A percentile compares a stretch with the other conserved stretches of the same genome.
These are phyloP conservation scores for Harpegnathos saltator DNA, from an alignment of 1,140 invertebrate species.

Conservation along the genomic window DNA sequence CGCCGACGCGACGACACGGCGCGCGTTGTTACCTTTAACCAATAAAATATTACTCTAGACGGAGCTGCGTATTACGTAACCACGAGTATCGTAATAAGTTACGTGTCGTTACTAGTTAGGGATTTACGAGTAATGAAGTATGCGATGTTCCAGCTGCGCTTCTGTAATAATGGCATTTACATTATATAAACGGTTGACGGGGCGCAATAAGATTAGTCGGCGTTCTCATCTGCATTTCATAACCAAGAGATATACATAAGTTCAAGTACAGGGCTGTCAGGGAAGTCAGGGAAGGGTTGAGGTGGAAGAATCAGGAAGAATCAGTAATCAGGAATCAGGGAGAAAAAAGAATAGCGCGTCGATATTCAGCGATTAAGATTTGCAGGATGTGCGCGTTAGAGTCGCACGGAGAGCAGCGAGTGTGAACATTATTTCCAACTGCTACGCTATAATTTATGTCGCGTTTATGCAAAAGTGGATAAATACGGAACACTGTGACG, in stretches of 20 bases:
- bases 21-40: conserved; percentile 5
- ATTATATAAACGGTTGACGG: conserved; percentile 5
- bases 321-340: too few species aligned
- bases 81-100: background rate
- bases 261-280: too few species aligned
- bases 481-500: background rate
- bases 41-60: background rate
- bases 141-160: background rate
- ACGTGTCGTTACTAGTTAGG: background rate
- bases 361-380: conserved; percentile 24
- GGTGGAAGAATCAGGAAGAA: too few species aligned
- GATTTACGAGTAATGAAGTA: background rate
- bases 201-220: conserved; percentile 1
- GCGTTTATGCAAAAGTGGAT: background rate
- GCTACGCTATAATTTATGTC: background rate
- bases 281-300: too few species aligned
- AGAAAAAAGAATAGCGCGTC: background rate
- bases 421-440: background rate
- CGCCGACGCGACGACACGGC: background rate
- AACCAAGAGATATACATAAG: conserved; percentile 40
- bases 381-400: conserved; percentile 1
- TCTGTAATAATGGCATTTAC: conserved; percentile 24
- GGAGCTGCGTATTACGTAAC: conserved; percentile 1
- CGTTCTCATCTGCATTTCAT: conserved; percentile 13
- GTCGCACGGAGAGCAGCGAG: background rate